Percentiles rank a stretch among this genome's conserved stretches.
Evolutionary conservation across 2,888 invertebrate species (phyloP).

Genomic region (Ceriagrion tenellum): DNA sequence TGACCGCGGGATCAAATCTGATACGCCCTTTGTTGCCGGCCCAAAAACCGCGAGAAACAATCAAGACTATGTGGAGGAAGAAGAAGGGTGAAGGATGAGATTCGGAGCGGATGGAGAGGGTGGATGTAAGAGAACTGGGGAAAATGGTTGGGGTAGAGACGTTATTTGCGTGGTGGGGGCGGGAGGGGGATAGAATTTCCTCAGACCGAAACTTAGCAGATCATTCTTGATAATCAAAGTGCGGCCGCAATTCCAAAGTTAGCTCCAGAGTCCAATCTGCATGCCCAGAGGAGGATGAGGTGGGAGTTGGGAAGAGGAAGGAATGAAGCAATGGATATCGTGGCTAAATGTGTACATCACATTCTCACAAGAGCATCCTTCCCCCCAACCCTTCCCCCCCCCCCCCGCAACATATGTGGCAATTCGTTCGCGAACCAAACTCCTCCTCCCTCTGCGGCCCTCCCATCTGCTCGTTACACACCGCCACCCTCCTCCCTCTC

Average conservation of each 20-base stretch:
- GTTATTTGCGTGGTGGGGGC: background rate
- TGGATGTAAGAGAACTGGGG: background rate
- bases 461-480: background rate
- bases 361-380: background rate
- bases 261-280: slow-evolving; percentile 64
- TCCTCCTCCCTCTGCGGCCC: background rate
- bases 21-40: slow-evolving; percentile 52
- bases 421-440: background rate
- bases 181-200: background rate
- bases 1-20: slow-evolving; percentile 64
- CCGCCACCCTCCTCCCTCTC: background rate
- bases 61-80: slow-evolving; percentile 30
- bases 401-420: background rate
- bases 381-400: background rate
- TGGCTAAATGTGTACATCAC: background rate
- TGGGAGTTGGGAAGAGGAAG: background rate
- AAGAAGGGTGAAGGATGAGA: slow-evolving; percentile 14
- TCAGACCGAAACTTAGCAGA: slow-evolving; percentile 65
- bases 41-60: slow-evolving; percentile 61
- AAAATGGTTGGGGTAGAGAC: background rate
- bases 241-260: slow-evolving; percentile 63
- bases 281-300: slow-evolving; percentile 34
- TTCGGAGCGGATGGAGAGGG: background rate
- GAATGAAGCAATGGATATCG: slow-evolving; percentile 16
- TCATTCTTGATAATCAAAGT: slow-evolving; percentile 67